phyloP scores from a whole-genome alignment of 2,113 vertebrate genomes.

The Bubo scandiacus region DNA sequence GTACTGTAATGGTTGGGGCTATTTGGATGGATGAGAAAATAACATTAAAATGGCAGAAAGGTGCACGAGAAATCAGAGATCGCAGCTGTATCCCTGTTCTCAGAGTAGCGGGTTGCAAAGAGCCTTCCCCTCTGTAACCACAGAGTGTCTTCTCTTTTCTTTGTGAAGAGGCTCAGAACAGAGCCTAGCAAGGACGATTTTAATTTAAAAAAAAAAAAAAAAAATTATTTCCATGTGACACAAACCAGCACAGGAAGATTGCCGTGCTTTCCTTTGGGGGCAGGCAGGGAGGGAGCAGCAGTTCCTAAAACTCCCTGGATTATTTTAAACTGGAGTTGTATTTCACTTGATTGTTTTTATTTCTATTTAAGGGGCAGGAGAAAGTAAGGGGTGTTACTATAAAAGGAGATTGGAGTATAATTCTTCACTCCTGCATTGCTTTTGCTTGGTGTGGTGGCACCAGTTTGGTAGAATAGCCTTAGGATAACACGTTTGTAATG shows the following conservation, averaged over 20 bases:
- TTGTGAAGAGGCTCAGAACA: background rate
- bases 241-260: background rate
- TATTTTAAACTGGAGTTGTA: background rate
- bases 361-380: slow-evolving; percentile 35
- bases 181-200: background rate
- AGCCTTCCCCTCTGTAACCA: background rate
- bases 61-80: background rate
- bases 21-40: background rate
- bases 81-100: background rate
- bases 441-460: background rate
- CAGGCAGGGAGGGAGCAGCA: background rate
- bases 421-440: background rate
- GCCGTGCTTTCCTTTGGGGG: background rate
- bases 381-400: slow-evolving; percentile 23
- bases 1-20: background rate
- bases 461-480: background rate
- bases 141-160: background rate
- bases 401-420: slow-evolving; percentile 19
- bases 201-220: background rate
- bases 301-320: background rate
- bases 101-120: background rate
- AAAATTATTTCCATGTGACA: background rate
- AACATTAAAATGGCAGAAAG: background rate
- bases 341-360: slow-evolving; percentile 41
- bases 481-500: background rate